Conservation (phyloP, 2,797 vertebrate genomes). For the Sphenodon punctatus region DNA sequence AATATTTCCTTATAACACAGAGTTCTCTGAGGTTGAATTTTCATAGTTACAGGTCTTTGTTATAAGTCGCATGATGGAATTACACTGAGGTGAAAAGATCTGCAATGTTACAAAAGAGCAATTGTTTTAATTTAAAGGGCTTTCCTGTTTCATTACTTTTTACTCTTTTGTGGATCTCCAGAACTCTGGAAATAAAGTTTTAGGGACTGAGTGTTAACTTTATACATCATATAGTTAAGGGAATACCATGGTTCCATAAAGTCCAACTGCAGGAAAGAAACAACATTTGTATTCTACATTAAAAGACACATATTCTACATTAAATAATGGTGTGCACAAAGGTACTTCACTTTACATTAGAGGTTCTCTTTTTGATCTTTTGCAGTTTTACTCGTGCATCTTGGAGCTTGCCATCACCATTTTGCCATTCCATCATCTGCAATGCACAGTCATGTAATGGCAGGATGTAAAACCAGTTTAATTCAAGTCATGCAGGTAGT, state of each 20-base stretch:
- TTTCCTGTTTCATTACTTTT: conserved; percentile 46
- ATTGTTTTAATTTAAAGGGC: conserved; percentile 38
- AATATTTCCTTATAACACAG: conserved; percentile 36
- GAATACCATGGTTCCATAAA: conserved; percentile 26
- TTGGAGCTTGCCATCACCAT: neutral
- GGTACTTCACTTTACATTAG: neutral
- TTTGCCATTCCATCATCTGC: neutral
- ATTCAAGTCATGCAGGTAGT: too few relatives aligned
- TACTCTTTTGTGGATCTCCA: conserved; percentile 21
- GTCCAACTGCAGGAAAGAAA: neutral
- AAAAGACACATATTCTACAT: neutral
- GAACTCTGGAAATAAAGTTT: conserved; percentile 39
- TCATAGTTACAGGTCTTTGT: conserved; percentile 18
- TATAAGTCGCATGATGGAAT: conserved; percentile 21
- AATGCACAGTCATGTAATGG: neutral
- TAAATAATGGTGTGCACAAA: neutral
- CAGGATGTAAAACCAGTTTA: neutral
- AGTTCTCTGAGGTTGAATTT: conserved; percentile 35
- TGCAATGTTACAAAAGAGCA: conserved; percentile 23
- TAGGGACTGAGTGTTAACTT: conserved; percentile 37
- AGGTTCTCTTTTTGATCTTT: neutral
- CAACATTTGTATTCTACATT: neutral
- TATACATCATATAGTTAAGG: neutral
- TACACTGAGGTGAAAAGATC: conserved; percentile 22
- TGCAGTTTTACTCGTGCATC: neutral